A percentile compares a stretch with the other conserved stretches of the same genome.
Evolutionary conservation across 2,888 invertebrate genomes (phyloP).

Genomic region (Pseudoips prasinana): DNA sequence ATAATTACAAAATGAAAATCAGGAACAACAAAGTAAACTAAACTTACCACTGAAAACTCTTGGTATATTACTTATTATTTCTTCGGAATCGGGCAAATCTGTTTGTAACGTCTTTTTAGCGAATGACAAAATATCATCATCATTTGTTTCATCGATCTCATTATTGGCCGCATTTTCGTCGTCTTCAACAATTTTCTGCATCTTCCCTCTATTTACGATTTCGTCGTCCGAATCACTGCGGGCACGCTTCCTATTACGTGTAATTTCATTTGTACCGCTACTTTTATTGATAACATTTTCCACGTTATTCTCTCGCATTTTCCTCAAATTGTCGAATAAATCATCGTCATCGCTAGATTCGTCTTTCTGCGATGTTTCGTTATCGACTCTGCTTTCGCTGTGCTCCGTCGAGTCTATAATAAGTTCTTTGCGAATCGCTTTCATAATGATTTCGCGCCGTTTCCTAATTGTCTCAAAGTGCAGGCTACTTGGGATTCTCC

Average conservation of each 20-base stretch:
- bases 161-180: slow-evolving; percentile 35
- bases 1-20: not conserved
- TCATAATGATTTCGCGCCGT: slow-evolving; percentile 78
- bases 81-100: slow-evolving; percentile 66
- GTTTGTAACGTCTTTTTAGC: slow-evolving; percentile 67
- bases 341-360: slow-evolving; percentile 68
- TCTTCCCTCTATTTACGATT: slow-evolving; percentile 45
- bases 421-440: slow-evolving; percentile 79
- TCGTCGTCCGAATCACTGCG: slow-evolving; percentile 60
- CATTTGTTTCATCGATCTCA: slow-evolving; percentile 37
- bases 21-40: not conserved
- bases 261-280: slow-evolving; percentile 16
- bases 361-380: slow-evolving; percentile 16
- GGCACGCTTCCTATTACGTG: slow-evolving; percentile 52
- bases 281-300: slow-evolving; percentile 30
- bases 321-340: slow-evolving; percentile 66
- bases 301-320: slow-evolving; percentile 49
- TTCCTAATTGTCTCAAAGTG: slow-evolving; percentile 79
- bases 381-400: slow-evolving; percentile 6
- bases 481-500: slow-evolving; percentile 90
- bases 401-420: slow-evolving; percentile 43
- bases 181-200: slow-evolving; percentile 62
- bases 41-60: slow-evolving; percentile 54
- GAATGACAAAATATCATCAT: slow-evolving; percentile 60
- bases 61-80: slow-evolving; percentile 53